A percentile compares a stretch with the other conserved stretches of the same genome.
phyloP scores from a whole-genome alignment of 2,113 vertebrate genomes.

The Toxostoma redivivum region DNA sequence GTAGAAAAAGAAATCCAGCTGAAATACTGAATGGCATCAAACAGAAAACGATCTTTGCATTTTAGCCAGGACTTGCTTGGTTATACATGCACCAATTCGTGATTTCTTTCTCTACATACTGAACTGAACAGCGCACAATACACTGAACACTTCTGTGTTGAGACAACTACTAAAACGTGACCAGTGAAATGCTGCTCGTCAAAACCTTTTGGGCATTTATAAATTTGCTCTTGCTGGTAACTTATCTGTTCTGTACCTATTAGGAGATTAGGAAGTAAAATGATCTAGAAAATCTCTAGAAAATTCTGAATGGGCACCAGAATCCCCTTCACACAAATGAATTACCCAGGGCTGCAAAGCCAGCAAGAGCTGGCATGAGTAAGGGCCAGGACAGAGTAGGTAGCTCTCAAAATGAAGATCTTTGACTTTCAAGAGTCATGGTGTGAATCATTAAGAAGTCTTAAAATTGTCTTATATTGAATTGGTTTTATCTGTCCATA shows the following conservation, averaged over 20 bases:
- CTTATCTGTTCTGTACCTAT: not conserved
- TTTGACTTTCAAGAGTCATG: not conserved
- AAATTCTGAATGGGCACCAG: not conserved
- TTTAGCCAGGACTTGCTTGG: not conserved
- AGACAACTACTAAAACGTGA: not conserved
- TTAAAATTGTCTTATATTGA: not conserved
- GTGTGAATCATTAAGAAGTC: not conserved
- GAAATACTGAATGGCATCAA: conserved; percentile 44
- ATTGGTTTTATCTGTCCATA: not conserved
- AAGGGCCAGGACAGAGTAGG: not conserved
- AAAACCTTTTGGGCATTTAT: not conserved
- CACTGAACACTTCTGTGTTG: not conserved
- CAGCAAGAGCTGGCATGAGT: not conserved
- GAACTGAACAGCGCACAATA: not conserved
- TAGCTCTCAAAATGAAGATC: not conserved
- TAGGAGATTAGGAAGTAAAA: not conserved
- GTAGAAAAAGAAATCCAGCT: conserved; percentile 47
- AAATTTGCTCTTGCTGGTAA: not conserved
- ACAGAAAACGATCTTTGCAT: not conserved
- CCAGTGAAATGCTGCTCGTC: not conserved
- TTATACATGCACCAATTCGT: not conserved
- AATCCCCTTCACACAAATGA: not conserved
- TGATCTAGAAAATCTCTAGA: not conserved
- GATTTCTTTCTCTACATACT: not conserved
- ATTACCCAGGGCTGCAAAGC: not conserved